Base-by-base conservation (phyloP, 2,797 vertebrate species). In the Lagocephalus sceleratus region DNA sequence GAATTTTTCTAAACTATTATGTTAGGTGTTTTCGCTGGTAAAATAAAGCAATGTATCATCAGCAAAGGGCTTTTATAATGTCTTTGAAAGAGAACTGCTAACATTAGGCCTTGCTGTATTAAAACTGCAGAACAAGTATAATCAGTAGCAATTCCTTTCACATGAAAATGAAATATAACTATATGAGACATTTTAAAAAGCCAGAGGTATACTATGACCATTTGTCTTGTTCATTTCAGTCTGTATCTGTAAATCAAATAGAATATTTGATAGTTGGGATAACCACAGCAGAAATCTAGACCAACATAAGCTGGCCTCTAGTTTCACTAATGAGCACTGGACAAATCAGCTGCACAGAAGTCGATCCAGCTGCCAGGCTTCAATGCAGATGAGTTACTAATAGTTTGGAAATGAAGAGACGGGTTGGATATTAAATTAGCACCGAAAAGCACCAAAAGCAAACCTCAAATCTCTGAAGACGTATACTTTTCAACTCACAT, bases 321-420 rank as follows among this genome's bases (percentile, higher is more conserved):
- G 22, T 63, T 48, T 51, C 42, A 58, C 41, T 66, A 70, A 49
- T 66, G 61, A 71, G 67, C 71, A 44, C 67, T 60, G 14, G 51
- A 73, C 51, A 67, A 63, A 53, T 51, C 20, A 60, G 35, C 63
- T 68, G 43, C 60, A 52, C 52, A 66, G 58, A 54, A 21, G 50
- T 66, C 16, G 6, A 16, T 63, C 57, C 61, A 69, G 54, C 72
- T 72, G 71, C 78, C 70, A 69, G 49, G 57, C 61, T 38, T 68
- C 38, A 46, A 75, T 57, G 43, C 66, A 73, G 68, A 68, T 66
- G 57, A 83, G 46, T 82, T 77, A 73, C 69, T 81, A 75, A 84
- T 60, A 73, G 65, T 57, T 76, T 80, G 76, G 66, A 85, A 80
- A 63, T 75, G 32, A 73, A 60, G 47, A 62, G 57, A 72, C 66